phyloP scores from a whole-genome alignment of 2,888 invertebrate species.

The Subacronicta megacephala region DNA sequence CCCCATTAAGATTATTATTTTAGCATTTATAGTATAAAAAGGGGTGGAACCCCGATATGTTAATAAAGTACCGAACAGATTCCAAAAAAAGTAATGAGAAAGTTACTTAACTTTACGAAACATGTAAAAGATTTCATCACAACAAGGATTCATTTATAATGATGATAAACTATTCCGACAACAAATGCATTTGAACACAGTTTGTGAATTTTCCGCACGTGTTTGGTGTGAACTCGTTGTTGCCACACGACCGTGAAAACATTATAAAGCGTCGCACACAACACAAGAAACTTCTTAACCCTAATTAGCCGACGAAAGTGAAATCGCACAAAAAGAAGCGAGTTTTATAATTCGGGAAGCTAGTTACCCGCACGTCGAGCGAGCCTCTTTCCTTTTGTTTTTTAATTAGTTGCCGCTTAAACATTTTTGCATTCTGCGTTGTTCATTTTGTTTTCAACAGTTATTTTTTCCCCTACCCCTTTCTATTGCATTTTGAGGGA shows the following conservation, averaged over 20 bases:
- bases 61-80: too few species aligned
- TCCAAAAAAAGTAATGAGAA: too few species aligned
- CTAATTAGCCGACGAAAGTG: slow-evolving; percentile 84
- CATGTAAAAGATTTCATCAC: too few species aligned
- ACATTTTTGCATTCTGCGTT: slow-evolving; percentile 76
- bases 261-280: slow-evolving; percentile 39
- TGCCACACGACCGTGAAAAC: slow-evolving; percentile 26
- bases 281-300: slow-evolving; percentile 78
- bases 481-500: slow-evolving; percentile 41
- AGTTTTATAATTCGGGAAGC: slow-evolving; percentile 80
- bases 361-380: slow-evolving; percentile 74
- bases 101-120: too few species aligned
- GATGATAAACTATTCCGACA: not conserved
- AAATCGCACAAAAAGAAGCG: slow-evolving; percentile 76
- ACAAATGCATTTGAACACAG: slow-evolving; percentile 1
- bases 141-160: too few species aligned
- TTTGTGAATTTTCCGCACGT: not conserved
- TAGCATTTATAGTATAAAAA: too few species aligned
- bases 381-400: slow-evolving; percentile 78
- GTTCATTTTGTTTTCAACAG: slow-evolving; percentile 68
- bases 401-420: slow-evolving; percentile 85
- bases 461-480: slow-evolving; percentile 55
- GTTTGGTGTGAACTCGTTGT: slow-evolving; percentile 4
- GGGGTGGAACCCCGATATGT: too few species aligned
- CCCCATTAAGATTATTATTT: too few species aligned